Base-by-base conservation (phyloP, 2,888 invertebrate genomes). In the Oxytorus armatus region DNA sequence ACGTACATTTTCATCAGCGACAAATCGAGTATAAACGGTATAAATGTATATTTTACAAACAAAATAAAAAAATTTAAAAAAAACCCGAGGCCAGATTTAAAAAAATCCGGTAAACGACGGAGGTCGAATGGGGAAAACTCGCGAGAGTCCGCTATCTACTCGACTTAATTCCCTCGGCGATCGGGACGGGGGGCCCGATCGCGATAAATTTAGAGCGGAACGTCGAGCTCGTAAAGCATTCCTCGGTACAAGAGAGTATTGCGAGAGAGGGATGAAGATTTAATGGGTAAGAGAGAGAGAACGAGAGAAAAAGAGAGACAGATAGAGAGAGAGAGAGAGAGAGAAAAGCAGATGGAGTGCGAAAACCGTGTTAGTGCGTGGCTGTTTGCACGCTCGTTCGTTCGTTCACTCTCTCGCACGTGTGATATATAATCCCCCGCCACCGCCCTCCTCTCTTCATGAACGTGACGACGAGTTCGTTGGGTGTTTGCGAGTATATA, bases 361-460 rank as follows among this genome's bases (percentile, higher is more conserved):
- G 59, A 68, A 59, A 59, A 53, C 23, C n/a, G 39, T 65, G 51
- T 53, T 65, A 61, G 76, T 77, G 77, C 73, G 80, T 69, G 72
- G n/a, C 66, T 53, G 53, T 68, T 72, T 76, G 79, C 53, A 72
- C 61, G 59, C 61, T 68, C 63, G 73, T 55, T 59, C 61, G 69
- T 76, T 76, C 76, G 76, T 77, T 77, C 63, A 51, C 65, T 69
- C 69, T 72, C 65, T 70, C 70, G 72, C 77, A 77, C 77, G 72
- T 65, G 82, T 84, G 86, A 84, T 85, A 86, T 86, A 77, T 85
- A 85, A 86, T 85, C 85, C 81, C 83, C 82, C 83, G 69, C 78
- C 65, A n/a, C n/a, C n/a, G n/a, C n/a, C n/a, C n/a, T n/a, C n/a
- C n/a, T n/a, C n/a, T 25, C 70, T 73, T 68, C 51, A 53, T 69